Percentiles rank a stretch among this genome's conserved stretches.
Evolutionary conservation across 2,797 vertebrate genomes (phyloP).

Genomic region (Poeciliopsis paucimaculata): DNA sequence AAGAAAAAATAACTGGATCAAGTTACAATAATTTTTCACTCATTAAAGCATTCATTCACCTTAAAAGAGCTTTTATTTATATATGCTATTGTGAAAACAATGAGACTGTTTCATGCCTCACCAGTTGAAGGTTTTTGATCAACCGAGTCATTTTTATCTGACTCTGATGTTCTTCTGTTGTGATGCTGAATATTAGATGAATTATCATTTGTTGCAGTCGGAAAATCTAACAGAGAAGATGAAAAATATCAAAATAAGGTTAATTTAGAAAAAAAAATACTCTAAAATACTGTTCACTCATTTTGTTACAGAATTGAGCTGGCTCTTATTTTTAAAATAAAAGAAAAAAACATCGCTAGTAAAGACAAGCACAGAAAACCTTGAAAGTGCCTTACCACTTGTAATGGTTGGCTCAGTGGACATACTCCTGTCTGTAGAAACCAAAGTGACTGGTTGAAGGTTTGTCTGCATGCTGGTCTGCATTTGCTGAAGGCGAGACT

Average conservation of each 20-base stretch:
- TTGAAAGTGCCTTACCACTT: constrained; percentile 37
- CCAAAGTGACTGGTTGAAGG: constrained; percentile 18
- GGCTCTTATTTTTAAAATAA: neutral
- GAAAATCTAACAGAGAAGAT: constrained; percentile 47
- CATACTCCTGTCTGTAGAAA: constrained; percentile 37
- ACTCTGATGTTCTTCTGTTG: constrained; percentile 47
- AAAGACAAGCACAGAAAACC: neutral
- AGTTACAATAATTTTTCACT: neutral
- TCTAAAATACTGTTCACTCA: neutral
- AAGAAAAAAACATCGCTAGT: neutral
- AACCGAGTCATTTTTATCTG: constrained; percentile 22
- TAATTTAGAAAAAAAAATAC: neutral
- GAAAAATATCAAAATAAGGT: neutral
- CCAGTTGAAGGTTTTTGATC: constrained; percentile 46
- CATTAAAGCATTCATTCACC: neutral
- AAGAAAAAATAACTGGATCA: neutral
- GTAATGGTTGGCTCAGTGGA: constrained; percentile 48
- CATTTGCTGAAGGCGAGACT: constrained; percentile 77
- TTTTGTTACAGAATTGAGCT: neutral
- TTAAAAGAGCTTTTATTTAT: neutral
- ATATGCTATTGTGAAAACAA: neutral
- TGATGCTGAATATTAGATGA: constrained; percentile 29
- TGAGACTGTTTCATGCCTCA: constrained; percentile 13
- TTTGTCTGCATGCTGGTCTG: constrained; percentile 60
- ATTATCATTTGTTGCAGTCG: constrained; percentile 34